Conservation (phyloP, 2,797 vertebrate species). For the Sebastes iracundus region DNA sequence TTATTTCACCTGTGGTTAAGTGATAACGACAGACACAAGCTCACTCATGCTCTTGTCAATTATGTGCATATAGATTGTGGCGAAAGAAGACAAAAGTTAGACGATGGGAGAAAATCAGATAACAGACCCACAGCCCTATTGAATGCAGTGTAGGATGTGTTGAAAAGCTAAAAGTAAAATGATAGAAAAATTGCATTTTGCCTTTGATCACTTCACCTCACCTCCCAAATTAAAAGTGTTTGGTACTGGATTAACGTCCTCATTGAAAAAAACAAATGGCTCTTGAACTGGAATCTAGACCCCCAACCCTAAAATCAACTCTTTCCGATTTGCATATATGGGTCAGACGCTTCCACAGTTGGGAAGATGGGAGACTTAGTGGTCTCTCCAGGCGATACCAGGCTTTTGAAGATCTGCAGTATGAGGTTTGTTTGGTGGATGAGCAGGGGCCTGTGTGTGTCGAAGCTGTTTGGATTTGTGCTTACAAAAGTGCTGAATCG, state of each 20-base stretch:
- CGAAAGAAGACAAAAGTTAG: not conserved
- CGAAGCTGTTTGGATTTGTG: conserved; percentile 20
- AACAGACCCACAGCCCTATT: conserved; percentile 56
- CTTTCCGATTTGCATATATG: conserved; percentile 22
- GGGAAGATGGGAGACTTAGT: not conserved
- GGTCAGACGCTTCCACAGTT: conserved; percentile 8
- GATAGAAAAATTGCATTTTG: conserved; percentile 87
- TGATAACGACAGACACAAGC: not conserved
- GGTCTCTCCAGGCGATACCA: conserved; percentile 1
- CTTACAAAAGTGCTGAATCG: conserved; percentile 39
- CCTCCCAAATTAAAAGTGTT: conserved; percentile 83
- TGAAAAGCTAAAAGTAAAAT: conserved; percentile 58
- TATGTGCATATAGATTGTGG: not conserved
- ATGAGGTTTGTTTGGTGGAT: conserved; percentile 4
- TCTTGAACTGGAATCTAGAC: conserved; percentile 17
- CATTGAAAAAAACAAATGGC: conserved; percentile 41
- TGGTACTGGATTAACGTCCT: conserved; percentile 35
- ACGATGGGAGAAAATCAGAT: not conserved
- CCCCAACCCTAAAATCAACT: conserved; percentile 4
- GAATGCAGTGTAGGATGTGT: conserved; percentile 85
- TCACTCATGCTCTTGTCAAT: not conserved
- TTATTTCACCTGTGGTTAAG: not conserved
- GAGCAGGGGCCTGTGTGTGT: not conserved
- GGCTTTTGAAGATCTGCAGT: conserved; percentile 35
- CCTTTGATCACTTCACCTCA: conserved; percentile 62